Percentiles rank a stretch among this genome's conserved stretches.
These are phyloP conservation scores for Lasioglossum zephyrum DNA, from an alignment of 2,888 invertebrate species.

Conservation along the genomic window DNA sequence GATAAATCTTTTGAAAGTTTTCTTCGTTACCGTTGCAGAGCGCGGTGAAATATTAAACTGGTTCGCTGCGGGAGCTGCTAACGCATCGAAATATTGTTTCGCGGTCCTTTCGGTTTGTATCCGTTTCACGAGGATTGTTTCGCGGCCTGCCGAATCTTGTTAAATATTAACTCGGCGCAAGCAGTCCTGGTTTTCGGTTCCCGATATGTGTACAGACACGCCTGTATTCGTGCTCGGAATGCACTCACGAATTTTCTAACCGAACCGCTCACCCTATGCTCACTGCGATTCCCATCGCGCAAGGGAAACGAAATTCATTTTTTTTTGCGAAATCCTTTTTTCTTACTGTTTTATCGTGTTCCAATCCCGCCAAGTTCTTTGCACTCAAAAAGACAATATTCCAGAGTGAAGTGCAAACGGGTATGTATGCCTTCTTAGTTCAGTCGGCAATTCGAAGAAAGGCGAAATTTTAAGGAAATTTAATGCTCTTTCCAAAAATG, in stretches of 20 bases:
- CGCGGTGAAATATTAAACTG: slow-evolving; percentile 24
- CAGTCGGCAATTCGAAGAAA: too few relatives aligned
- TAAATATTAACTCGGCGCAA: slow-evolving; percentile 34
- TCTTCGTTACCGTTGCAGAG: neutral
- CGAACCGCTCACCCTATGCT: neutral
- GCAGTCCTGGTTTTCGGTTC: slow-evolving; percentile 11
- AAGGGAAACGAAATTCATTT: neutral
- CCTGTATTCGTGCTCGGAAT: neutral
- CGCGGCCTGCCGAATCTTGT: slow-evolving; percentile 24
- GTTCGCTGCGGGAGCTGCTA: neutral
- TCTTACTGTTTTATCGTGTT: neutral
- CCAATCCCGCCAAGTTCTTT: neutral
- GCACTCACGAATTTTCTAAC: neutral
- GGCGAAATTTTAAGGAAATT: too few relatives aligned
- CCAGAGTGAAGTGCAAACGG: too few relatives aligned
- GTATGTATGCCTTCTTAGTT: too few relatives aligned
- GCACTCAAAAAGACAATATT: too few relatives aligned
- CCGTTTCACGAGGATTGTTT: slow-evolving; percentile 12
- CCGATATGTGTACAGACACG: neutral
- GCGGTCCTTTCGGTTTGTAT: neutral
- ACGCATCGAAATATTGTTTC: slow-evolving; percentile 23
- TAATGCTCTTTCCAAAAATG: too few relatives aligned
- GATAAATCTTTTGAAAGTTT: slow-evolving; percentile 21
- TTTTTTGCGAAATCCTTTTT: neutral
- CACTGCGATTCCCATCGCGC: neutral